Evolutionary conservation across 2,113 vertebrate species (phyloP).

Genomic region (Rhabdomys dilectus): DNA sequence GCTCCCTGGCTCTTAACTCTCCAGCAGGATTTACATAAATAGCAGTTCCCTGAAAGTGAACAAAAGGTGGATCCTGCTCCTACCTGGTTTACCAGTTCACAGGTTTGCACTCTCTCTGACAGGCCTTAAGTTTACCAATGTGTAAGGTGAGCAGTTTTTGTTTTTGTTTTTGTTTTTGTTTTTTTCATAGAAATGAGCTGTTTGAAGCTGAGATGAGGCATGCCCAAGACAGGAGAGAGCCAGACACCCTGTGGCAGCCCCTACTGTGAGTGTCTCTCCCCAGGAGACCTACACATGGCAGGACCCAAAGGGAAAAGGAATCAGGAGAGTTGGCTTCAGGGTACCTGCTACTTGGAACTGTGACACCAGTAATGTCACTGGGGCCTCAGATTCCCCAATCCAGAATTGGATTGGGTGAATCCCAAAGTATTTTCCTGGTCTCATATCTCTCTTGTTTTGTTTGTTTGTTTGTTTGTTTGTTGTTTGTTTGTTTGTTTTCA

Average conservation of each 20-base stretch:
- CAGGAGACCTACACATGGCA: not conserved
- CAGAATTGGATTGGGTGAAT: slow-evolving; percentile 18
- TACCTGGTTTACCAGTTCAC: slow-evolving; percentile 14
- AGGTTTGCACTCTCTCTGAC: not conserved
- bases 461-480: not conserved
- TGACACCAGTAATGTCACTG: not conserved
- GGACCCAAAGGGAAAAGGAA: not conserved
- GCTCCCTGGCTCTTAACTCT: not conserved
- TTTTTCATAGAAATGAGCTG: slow-evolving; percentile 26
- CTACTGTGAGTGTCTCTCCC: not conserved
- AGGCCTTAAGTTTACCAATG: not conserved
- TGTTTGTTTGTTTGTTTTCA: not conserved
- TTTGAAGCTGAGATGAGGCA: not conserved
- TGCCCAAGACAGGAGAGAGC: not conserved
- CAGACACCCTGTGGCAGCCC: not conserved
- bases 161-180: too few species aligned
- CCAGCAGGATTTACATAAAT: not conserved
- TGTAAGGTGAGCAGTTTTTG: not conserved
- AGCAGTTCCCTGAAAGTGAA: not conserved
- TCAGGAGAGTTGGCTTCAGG: not conserved
- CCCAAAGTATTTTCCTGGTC: not conserved
- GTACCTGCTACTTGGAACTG: not conserved
- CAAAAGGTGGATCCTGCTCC: not conserved
- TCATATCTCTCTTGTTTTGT: not conserved
- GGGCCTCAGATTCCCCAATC: slow-evolving; percentile 30